phyloP scores from a whole-genome alignment of 1,140 invertebrate species.

The Agrypnia vestita region DNA sequence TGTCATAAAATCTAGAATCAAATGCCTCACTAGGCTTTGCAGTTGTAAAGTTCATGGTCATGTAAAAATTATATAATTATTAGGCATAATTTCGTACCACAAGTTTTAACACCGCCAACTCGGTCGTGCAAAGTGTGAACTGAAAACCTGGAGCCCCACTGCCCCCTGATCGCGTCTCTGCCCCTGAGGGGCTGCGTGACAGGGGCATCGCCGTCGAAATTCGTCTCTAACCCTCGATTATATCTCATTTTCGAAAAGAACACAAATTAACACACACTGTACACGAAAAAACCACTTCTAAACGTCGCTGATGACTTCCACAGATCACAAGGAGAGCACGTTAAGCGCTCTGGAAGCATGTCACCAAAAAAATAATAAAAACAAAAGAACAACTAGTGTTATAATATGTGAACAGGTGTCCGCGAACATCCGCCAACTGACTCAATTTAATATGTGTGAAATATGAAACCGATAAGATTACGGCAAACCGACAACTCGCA shows the following conservation, averaged over 20 bases:
- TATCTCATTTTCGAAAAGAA: slow-evolving; percentile 26
- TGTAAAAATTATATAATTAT: not conserved
- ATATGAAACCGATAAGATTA: slow-evolving; percentile 1
- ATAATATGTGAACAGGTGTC: slow-evolving; percentile 32
- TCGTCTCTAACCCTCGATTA: slow-evolving; percentile 52
- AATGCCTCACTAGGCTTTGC: not conserved
- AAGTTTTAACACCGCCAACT: slow-evolving; percentile 52
- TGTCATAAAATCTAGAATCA: no score
- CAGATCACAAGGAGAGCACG: not conserved
- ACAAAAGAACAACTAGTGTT: not conserved
- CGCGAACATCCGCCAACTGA: slow-evolving; percentile 6
- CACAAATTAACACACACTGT: not conserved
- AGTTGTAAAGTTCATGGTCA: not conserved
- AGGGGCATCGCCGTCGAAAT: slow-evolving; percentile 53
- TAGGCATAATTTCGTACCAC: slow-evolving; percentile 46
- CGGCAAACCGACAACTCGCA: not conserved
- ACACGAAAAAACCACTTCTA: not conserved
- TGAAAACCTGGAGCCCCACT: slow-evolving; percentile 55
- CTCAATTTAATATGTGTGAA: slow-evolving; percentile 1
- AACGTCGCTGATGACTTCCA: not conserved
- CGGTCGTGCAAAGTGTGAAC: slow-evolving; percentile 54
- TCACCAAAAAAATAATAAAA: slow-evolving; percentile 26
- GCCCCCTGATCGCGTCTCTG: not conserved
- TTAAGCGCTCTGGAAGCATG: not conserved
- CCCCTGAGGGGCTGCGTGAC: slow-evolving; percentile 56